Percentiles rank a stretch among this genome's conserved stretches.
These are phyloP conservation scores for Drosophila grimshawi DNA, from an alignment of 1,140 invertebrate genomes.

Conservation along the genomic window DNA sequence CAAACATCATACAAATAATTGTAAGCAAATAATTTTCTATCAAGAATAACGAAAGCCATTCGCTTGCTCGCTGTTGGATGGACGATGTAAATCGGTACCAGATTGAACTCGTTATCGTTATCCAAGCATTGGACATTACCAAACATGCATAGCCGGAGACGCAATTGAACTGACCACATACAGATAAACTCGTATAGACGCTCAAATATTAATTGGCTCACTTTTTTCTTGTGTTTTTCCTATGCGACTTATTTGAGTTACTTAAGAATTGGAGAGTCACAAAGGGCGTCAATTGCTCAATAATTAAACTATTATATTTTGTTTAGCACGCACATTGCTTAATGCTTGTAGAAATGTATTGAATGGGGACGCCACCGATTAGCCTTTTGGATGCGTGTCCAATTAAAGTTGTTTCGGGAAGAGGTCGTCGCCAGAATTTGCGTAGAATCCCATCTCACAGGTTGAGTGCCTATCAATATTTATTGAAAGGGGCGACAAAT, in stretches of 20 bases:
- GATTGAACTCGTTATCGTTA: conserved; percentile 79
- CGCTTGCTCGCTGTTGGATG: conserved; percentile 27
- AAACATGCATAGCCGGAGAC: conserved; percentile 38
- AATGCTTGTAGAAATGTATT: conserved; percentile 21
- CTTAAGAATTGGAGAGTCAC: conserved; percentile 48
- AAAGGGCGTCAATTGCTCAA: conserved; percentile 40
- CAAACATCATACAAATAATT: conserved; percentile 33
- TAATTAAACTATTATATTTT: conserved; percentile 49
- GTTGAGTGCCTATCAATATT: not conserved
- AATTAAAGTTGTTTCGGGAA: conserved; percentile 37
- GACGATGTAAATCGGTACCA: conserved; percentile 68
- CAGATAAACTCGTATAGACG: conserved; percentile 57
- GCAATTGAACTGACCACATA: conserved; percentile 31
- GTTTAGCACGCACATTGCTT: conserved; percentile 5
- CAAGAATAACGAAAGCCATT: conserved; percentile 24
- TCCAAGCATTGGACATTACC: conserved; percentile 58
- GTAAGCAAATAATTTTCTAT: conserved; percentile 83
- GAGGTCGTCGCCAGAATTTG: conserved; percentile 49
- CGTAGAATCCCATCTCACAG: conserved; percentile 24
- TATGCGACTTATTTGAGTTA: conserved; percentile 42
- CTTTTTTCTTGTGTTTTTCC: conserved; percentile 50
- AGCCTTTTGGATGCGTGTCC: conserved; percentile 23
- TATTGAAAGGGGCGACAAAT: too few relatives aligned
- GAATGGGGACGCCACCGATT: conserved; percentile 14
- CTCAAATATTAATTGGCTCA: conserved; percentile 61